Conservation (phyloP, 1,140 invertebrate species). For the Akabosia matsudoensis region DNA sequence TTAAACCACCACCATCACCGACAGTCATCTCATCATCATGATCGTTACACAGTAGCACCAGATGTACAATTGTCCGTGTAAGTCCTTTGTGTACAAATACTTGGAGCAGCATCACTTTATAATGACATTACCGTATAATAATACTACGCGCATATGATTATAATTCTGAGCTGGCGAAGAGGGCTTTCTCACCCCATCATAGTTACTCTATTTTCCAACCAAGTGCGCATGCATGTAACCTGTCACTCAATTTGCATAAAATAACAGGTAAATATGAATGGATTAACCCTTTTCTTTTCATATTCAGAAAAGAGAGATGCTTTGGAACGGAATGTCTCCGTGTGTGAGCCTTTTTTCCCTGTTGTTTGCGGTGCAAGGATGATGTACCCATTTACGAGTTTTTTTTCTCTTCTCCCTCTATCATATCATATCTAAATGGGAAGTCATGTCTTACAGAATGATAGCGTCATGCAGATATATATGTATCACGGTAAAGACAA, state of each 20-base stretch:
- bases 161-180: background rate
- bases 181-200: slow-evolving; percentile 19
- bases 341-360: no score
- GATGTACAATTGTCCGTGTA: background rate
- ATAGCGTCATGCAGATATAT: background rate
- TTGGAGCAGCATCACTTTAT: background rate
- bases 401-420: background rate
- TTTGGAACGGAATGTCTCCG: background rate
- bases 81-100: background rate
- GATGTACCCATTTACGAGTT: background rate
- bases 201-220: background rate
- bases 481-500: background rate
- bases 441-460: background rate
- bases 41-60: background rate
- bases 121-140: slow-evolving; percentile 9
- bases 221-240: slow-evolving; percentile 19
- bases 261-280: slow-evolving; percentile 20
- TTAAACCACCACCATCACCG: background rate
- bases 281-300: slow-evolving; percentile 9
- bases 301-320: background rate
- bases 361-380: background rate
- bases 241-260: slow-evolving; percentile 24
- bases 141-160: background rate
- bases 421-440: background rate
- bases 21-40: background rate